Evolutionary conservation across 2,797 vertebrate genomes (phyloP).

Genomic region (Lithobates pipiens): DNA sequence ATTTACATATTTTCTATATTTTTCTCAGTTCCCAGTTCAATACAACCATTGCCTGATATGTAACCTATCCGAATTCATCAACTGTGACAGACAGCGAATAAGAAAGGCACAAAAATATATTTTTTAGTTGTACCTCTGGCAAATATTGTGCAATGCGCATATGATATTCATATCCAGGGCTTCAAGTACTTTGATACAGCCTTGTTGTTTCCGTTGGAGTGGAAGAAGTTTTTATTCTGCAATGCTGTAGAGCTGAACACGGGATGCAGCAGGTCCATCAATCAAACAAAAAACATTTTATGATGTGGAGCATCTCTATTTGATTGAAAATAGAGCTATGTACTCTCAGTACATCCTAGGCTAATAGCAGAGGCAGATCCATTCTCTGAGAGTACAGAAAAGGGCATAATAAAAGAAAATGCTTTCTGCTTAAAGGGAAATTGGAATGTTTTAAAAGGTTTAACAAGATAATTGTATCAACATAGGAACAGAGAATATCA

Average conservation of each 20-base stretch:
- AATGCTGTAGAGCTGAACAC: constrained; percentile 17
- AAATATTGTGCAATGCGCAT: constrained; percentile 20
- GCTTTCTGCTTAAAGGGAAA: not conserved
- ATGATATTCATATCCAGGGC: constrained; percentile 9
- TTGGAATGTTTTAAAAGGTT: not conserved
- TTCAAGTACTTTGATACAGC: constrained; percentile 28
- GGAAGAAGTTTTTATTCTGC: constrained; percentile 21
- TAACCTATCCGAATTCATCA: not conserved
- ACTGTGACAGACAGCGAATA: not conserved
- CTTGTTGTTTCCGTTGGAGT: constrained; percentile 40
- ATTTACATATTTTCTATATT: not conserved
- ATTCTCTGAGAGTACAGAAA: not conserved
- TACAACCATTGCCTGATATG: not conserved
- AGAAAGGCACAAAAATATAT: constrained; percentile 4
- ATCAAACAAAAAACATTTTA: constrained; percentile 24
- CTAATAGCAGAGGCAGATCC: not conserved
- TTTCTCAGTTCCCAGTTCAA: not conserved
- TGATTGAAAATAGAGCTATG: not conserved
- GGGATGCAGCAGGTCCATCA: constrained; percentile 14
- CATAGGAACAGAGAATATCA: too few relatives aligned
- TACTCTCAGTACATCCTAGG: not conserved
- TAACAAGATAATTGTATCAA: not conserved
- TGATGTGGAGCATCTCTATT: constrained; percentile 4
- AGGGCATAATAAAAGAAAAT: not conserved
- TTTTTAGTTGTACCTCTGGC: constrained; percentile 4